phyloP scores from a whole-genome alignment of 2,113 vertebrate species.

The Peucedramus taeniatus region DNA sequence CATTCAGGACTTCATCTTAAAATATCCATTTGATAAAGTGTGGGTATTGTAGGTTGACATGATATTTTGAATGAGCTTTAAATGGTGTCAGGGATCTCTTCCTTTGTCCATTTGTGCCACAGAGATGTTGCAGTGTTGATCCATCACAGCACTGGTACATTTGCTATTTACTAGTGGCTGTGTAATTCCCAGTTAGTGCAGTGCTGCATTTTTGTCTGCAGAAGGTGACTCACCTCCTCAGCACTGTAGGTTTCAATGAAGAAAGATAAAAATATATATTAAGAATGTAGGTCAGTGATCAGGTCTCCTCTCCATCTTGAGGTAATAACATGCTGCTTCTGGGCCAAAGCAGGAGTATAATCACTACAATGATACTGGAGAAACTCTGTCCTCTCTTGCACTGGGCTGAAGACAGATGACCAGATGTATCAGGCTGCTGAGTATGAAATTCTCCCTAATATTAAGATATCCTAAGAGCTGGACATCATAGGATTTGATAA shows the following conservation, averaged over 20 bases:
- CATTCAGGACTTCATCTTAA: background rate
- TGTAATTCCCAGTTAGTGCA: background rate
- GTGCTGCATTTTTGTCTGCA: background rate
- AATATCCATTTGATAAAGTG: constrained; percentile 1
- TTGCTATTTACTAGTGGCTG: background rate
- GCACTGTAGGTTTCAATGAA: background rate
- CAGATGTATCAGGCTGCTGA: background rate
- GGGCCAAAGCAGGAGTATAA: background rate
- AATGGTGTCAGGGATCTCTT: background rate
- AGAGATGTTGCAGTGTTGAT: background rate
- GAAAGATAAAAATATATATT: background rate
- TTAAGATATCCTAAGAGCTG: background rate
- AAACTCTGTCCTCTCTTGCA: background rate
- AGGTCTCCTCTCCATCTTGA: background rate
- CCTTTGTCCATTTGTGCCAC: background rate
- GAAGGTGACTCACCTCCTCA: background rate
- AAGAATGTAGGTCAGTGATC: background rate
- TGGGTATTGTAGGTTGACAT: background rate
- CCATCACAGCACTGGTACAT: background rate
- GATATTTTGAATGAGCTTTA: constrained; percentile 1
- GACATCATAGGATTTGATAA: background rate
- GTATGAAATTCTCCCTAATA: background rate
- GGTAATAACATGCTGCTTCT: background rate
- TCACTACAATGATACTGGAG: background rate
- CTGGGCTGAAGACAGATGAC: background rate